These are phyloP conservation scores for Sabellastarte sp. DNA, from an alignment of 2,888 invertebrate species.

Conservation along the genomic window DNA sequence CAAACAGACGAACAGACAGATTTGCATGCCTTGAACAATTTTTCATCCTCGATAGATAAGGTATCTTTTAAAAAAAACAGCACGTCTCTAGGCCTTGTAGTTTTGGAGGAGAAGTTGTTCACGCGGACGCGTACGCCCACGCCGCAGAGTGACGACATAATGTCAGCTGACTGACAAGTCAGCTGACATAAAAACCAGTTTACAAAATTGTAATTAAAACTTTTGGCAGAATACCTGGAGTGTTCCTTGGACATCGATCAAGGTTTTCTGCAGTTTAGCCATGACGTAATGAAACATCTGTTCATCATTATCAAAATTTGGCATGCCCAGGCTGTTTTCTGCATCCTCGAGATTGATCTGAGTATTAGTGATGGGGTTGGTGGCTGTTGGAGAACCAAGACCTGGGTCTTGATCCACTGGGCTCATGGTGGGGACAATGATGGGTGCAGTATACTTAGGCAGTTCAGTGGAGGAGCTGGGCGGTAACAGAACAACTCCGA, in stretches of 20 bases:
- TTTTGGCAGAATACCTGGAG: too few relatives aligned
- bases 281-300: constrained; percentile 30
- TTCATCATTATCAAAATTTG: constrained; percentile 31
- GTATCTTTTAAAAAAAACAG: too few relatives aligned
- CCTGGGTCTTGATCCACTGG: constrained; percentile 6
- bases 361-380: constrained; percentile 9
- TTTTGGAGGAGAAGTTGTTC: too few relatives aligned
- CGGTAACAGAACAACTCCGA: constrained; percentile 19
- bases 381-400: constrained; percentile 2
- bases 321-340: constrained; percentile 17
- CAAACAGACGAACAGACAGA: too few relatives aligned
- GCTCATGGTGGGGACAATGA: constrained; percentile 31
- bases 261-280: constrained; percentile 22
- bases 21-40: too few relatives aligned
- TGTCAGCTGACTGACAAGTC: too few relatives aligned
- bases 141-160: too few relatives aligned
- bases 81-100: too few relatives aligned
- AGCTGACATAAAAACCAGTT: too few relatives aligned
- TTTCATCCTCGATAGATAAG: too few relatives aligned
- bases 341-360: constrained; percentile 7
- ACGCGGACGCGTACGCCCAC: too few relatives aligned
- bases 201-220: too few relatives aligned
- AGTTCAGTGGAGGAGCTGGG: constrained; percentile 24
- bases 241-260: constrained; percentile 9
- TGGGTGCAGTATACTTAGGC: constrained; percentile 26